phyloP scores from a whole-genome alignment of 1,140 invertebrate genomes.

The Drosophila asahinai region DNA sequence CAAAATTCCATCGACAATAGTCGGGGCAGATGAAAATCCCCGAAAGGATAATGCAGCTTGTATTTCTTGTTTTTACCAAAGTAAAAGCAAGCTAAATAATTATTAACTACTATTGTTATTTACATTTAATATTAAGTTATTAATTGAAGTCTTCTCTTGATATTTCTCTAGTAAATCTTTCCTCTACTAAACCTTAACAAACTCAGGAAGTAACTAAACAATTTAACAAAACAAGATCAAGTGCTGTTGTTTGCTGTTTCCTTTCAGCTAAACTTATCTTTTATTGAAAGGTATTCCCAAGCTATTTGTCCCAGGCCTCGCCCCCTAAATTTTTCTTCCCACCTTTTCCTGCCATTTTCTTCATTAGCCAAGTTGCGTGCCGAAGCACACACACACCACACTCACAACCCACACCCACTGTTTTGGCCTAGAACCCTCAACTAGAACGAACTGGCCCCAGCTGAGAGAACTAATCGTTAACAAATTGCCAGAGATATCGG shows the following conservation, averaged over 20 bases:
- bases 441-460: slow-evolving; percentile 36
- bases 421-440: slow-evolving; percentile 25
- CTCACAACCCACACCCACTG: slow-evolving; percentile 8
- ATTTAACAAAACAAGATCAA: slow-evolving; percentile 18
- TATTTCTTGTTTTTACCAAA: not conserved
- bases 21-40: not conserved
- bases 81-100: not conserved
- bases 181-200: not conserved
- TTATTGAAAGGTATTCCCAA: slow-evolving; percentile 42
- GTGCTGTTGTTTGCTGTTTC: not conserved
- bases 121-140: not conserved
- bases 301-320: slow-evolving; percentile 28
- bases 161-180: not conserved
- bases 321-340: slow-evolving; percentile 3
- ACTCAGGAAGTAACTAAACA: not conserved
- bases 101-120: too few relatives aligned
- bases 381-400: not conserved
- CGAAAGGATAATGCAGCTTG: too few relatives aligned
- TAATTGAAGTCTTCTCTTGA: not conserved
- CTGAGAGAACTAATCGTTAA: slow-evolving; percentile 73
- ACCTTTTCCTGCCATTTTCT: slow-evolving; percentile 1
- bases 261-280: slow-evolving; percentile 13
- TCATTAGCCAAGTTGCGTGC: slow-evolving; percentile 47
- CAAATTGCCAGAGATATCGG: slow-evolving; percentile 74
- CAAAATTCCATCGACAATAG: not conserved